phyloP scores from a whole-genome alignment of 2,797 vertebrate genomes.

The Sebastes flavidus region DNA sequence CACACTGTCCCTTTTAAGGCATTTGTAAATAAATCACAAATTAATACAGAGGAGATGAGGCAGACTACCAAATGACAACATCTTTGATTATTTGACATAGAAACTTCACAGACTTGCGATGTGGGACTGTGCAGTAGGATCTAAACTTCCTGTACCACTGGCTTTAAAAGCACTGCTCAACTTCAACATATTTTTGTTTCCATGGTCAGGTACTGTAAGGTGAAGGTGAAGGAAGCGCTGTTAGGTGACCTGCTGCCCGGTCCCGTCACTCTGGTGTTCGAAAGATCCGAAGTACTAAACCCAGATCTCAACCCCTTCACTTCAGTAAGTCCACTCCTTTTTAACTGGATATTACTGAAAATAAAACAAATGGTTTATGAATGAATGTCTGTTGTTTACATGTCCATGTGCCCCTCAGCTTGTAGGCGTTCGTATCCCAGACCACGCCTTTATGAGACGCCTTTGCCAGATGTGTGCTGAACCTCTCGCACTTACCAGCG shows the following conservation, averaged over 20 bases:
- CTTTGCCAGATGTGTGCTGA: constrained; percentile 88
- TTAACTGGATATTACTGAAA: too few relatives aligned
- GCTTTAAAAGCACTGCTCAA: background rate
- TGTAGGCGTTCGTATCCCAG: constrained; percentile 93
- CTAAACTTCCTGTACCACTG: background rate
- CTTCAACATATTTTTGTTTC: background rate
- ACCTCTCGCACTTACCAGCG: constrained; percentile 93
- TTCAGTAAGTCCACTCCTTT: constrained; percentile 76
- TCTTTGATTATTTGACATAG: background rate
- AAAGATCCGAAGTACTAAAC: constrained; percentile 88
- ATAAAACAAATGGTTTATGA: background rate
- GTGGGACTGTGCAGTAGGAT: background rate
- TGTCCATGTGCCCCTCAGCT: constrained; percentile 77
- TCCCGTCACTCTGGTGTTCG: constrained; percentile 93
- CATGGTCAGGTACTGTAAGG: constrained; percentile 86
- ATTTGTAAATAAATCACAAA: background rate
- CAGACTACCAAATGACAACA: background rate
- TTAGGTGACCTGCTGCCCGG: constrained; percentile 91
- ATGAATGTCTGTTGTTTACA: background rate
- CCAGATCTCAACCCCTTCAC: constrained; percentile 93
- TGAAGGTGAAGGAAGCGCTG: constrained; percentile 84
- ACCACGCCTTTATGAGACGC: constrained; percentile 88
- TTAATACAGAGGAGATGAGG: background rate
- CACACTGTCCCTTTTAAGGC: background rate
- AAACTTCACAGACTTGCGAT: background rate